Conservation (phyloP, 2,797 vertebrate genomes). For the Syndactyla subalaris region DNA sequence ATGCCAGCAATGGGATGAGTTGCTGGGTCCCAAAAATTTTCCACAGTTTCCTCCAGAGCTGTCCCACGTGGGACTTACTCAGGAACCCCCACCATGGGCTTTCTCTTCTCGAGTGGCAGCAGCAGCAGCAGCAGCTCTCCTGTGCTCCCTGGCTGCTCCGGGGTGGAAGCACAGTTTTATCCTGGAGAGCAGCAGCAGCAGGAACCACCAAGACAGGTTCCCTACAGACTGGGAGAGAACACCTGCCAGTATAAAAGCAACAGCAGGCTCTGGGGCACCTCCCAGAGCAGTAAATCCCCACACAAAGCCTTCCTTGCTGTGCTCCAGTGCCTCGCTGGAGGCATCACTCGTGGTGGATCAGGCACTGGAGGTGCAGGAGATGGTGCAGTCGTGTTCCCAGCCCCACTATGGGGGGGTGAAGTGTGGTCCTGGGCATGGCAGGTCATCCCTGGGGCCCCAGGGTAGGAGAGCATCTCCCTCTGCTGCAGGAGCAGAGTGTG, state of each 20-base stretch:
- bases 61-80: too few relatives aligned
- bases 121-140: background rate
- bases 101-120: background rate
- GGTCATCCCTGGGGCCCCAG: too few relatives aligned
- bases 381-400: background rate
- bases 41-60: background rate
- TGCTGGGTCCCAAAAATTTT: rapidly evolving
- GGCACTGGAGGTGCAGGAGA: background rate
- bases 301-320: rapidly evolving
- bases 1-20: background rate
- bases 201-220: rapidly evolving
- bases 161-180: background rate
- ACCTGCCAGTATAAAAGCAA: background rate
- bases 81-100: rapidly evolving
- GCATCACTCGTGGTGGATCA: rapidly evolving
- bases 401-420: background rate
- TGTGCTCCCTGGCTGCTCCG: background rate
- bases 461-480: background rate
- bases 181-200: background rate
- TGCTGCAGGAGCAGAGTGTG: background rate
- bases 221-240: background rate
- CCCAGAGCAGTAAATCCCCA: background rate
- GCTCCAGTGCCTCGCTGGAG: rapidly evolving
- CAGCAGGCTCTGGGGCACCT: background rate
- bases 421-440: background rate